Evolutionary conservation across 2,888 invertebrate species (phyloP).

Genomic region (Acrobasis repandana): DNA sequence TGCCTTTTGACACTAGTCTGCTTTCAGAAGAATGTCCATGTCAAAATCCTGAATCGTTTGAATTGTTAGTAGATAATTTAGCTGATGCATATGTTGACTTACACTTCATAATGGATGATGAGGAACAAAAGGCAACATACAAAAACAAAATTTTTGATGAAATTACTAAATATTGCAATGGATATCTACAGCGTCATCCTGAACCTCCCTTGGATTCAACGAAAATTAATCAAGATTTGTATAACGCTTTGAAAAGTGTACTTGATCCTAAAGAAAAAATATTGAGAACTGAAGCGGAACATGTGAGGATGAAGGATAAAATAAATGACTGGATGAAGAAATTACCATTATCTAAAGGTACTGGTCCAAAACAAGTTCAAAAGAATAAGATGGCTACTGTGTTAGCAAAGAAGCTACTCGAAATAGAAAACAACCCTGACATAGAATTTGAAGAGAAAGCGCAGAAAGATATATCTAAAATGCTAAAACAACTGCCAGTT

Average conservation of each 20-base stretch:
- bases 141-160: constrained; percentile 48
- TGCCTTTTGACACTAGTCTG: constrained; percentile 39
- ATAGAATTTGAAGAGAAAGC: constrained; percentile 35
- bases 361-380: constrained; percentile 35
- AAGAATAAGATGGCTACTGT: constrained; percentile 45
- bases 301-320: constrained; percentile 48
- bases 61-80: constrained; percentile 54
- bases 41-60: constrained; percentile 46
- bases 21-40: constrained; percentile 46
- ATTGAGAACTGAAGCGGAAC: constrained; percentile 48
- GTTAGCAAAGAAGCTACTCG: constrained; percentile 48
- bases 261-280: constrained; percentile 47
- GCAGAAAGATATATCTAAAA: constrained; percentile 45
- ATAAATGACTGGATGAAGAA: constrained; percentile 50
- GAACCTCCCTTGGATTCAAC: constrained; percentile 38
- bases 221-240: constrained; percentile 48
- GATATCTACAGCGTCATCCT: constrained; percentile 49
- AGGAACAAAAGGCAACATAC: constrained; percentile 39
- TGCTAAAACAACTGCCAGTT: constrained; percentile 46
- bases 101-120: constrained; percentile 42
- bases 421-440: constrained; percentile 44
- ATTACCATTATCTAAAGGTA: constrained; percentile 42
- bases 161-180: constrained; percentile 51
- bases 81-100: constrained; percentile 61
- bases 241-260: constrained; percentile 47